Conservation (phyloP, 2,797 vertebrate genomes). For the Cuniculus paca region DNA sequence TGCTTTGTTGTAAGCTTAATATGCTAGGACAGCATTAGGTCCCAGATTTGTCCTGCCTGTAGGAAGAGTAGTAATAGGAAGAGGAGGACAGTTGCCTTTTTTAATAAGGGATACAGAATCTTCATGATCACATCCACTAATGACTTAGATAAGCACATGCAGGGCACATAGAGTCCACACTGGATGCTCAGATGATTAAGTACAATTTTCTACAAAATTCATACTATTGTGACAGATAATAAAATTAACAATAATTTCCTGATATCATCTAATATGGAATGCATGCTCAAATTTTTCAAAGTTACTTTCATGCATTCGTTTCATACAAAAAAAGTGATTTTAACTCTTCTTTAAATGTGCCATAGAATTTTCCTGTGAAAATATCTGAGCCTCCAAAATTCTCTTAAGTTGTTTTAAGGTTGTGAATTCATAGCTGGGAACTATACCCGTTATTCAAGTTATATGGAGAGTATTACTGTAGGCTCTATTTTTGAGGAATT, state of each 20-base stretch:
- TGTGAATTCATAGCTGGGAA: neutral
- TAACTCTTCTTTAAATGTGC: neutral
- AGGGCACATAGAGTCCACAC: neutral
- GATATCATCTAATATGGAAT: neutral
- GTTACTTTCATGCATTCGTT: neutral
- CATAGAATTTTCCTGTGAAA: neutral
- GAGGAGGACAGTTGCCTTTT: too few species aligned
- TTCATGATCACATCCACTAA: neutral
- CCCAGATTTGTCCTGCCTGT: neutral
- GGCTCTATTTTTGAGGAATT: neutral
- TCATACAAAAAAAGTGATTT: neutral
- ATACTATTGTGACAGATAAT: neutral
- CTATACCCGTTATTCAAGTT: neutral
- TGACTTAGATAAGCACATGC: neutral
- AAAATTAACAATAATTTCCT: neutral
- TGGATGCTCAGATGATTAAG: neutral
- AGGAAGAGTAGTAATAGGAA: neutral
- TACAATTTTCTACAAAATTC: neutral
- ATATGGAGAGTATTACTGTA: neutral
- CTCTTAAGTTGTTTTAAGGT: neutral
- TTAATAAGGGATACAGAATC: neutral
- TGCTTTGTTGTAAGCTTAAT: neutral
- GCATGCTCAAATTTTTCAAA: neutral
- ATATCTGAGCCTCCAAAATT: neutral
- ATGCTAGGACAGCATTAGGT: neutral